phyloP scores from a whole-genome alignment of 1,140 invertebrate genomes.

The Aphelenchoides besseyi region DNA sequence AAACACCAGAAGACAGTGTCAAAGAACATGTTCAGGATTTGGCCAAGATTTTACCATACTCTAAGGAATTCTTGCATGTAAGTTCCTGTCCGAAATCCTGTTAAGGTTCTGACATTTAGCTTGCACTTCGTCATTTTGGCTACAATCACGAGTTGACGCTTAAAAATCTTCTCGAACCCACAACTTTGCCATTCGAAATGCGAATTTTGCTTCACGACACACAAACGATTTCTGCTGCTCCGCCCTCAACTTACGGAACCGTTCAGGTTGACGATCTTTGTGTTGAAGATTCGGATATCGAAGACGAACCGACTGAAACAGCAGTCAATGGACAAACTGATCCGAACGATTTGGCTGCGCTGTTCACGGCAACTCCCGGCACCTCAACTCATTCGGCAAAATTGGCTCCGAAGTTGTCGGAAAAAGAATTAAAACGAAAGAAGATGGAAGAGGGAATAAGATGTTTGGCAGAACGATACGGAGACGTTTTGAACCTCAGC shows the following conservation, averaged over 20 bases:
- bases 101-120: too few species aligned
- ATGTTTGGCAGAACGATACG: not conserved
- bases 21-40: conserved; percentile 14
- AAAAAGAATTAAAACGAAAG: conserved; percentile 8
- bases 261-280: conserved; percentile 1
- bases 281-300: conserved; percentile 9
- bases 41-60: conserved; percentile 20
- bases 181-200: conserved; percentile 23
- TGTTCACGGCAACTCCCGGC: too few species aligned
- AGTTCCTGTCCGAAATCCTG: too few species aligned
- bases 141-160: conserved; percentile 21
- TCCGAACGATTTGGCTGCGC: not conserved
- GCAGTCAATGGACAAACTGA: not conserved
- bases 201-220: conserved; percentile 16
- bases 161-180: not conserved
- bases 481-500: not conserved
- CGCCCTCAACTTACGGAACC: not conserved
- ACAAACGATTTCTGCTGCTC: not conserved
- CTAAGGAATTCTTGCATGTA: conserved; percentile 24
- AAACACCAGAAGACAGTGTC: not conserved
- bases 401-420: not conserved
- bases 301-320: not conserved
- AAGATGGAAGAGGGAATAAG: not conserved
- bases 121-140: conserved; percentile 23
- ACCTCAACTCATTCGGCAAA: not conserved